Evolutionary conservation across 2,888 invertebrate genomes (phyloP), one percentile per base, ranked within the genome.

Genomic region (Marasmarcha lunaedactyla): DNA sequence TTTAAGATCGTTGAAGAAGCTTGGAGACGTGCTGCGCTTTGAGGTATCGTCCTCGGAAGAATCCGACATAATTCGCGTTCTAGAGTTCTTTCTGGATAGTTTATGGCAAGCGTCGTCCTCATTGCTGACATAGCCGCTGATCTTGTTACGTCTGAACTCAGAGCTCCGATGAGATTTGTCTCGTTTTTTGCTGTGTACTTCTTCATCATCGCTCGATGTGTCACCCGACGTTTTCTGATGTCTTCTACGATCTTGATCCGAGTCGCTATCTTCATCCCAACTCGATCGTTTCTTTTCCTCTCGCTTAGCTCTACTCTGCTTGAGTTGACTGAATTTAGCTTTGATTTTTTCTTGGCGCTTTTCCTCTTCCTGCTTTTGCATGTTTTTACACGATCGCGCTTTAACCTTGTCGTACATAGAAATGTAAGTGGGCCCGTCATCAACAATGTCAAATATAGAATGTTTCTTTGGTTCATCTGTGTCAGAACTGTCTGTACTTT

Each of bases 381-480:
- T 93, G 66, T 95, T 95, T 71, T 95, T 95, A 56, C 94, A 95
- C 14, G 95, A 95, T 33, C 95, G 88, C 2, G 95, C 95, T 71
- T 96, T 96, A 0, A 96, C 95, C 76, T 97, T 97, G 65, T 97
- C 97, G 67, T 98, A 98, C 97, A 98, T 98, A 7, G 97, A 97
- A 44, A 96, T 94, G 63, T 95, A 96, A 7, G 92, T 90, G 1
- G 95, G 95, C 43, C 91, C 94, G 58, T 94, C 94, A 60, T 93
- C 92, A 35, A 93, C 89, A 42, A 95, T 94, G 63, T 94, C 94
- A 68, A 95, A 95, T 58, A 95, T 94, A 40, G 94, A 95, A 81
- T 94, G 94, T 66, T 94, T 93, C 68, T 93, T 94, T 37, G 90
- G 91, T 65, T 91, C 92, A 60, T 92, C 93, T 5, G 91, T 90